These are phyloP conservation scores for Metopia argyrocephala DNA, from an alignment of 2,888 invertebrate genomes.

Conservation along the genomic window DNA sequence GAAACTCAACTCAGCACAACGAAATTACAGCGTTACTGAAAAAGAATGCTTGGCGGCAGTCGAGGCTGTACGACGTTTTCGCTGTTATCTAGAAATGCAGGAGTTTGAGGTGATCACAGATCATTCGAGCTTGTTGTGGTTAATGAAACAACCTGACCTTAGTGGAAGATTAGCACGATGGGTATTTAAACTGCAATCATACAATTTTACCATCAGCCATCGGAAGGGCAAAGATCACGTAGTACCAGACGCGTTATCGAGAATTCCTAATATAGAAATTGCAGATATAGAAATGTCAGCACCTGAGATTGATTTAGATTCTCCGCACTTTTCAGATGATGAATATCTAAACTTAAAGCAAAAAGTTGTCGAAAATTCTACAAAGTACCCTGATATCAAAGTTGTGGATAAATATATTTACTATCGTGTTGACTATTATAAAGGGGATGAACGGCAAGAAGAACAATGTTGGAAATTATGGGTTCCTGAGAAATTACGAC, in stretches of 20 bases:
- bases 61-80: constrained; percentile 43
- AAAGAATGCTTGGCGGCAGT: constrained; percentile 58
- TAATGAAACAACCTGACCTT: constrained; percentile 43
- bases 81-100: constrained; percentile 57
- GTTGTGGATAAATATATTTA: constrained; percentile 35
- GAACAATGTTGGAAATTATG: constrained; percentile 61
- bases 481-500: no score
- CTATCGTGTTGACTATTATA: no score
- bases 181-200: constrained; percentile 47
- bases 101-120: constrained; percentile 57
- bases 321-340: constrained; percentile 20
- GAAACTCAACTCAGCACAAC: no score
- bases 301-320: no score
- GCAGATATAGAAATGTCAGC: constrained; percentile 1
- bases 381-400: constrained; percentile 52
- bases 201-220: constrained; percentile 58
- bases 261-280: constrained; percentile 45
- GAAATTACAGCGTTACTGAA: constrained; percentile 57
- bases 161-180: constrained; percentile 25
- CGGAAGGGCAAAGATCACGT: constrained; percentile 66
- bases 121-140: constrained; percentile 54
- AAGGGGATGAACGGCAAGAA: no score
- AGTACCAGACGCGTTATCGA: constrained; percentile 68
- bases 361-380: background rate
- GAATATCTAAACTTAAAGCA: constrained; percentile 44